Conservation (phyloP, 2,888 invertebrate genomes). For the Ferrisia virgata region DNA sequence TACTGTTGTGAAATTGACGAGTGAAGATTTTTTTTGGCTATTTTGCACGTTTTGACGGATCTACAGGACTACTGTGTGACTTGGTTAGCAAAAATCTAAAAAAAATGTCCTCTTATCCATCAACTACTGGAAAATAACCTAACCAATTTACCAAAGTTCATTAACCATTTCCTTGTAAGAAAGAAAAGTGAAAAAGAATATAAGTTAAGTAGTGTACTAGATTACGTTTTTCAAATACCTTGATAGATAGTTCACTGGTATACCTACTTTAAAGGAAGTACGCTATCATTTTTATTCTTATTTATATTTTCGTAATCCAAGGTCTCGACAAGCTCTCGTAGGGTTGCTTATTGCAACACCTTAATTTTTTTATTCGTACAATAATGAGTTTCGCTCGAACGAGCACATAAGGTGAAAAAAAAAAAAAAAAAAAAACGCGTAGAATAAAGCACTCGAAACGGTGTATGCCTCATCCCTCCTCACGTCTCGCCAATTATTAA, state of each 20-base stretch:
- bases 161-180: neutral
- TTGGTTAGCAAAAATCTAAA: too few relatives aligned
- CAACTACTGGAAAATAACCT: neutral
- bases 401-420: neutral
- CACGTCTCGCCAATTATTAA: neutral
- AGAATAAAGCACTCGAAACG: neutral
- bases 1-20: too few relatives aligned
- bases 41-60: too few relatives aligned
- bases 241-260: neutral
- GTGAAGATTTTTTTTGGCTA: too few relatives aligned
- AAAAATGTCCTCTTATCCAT: too few relatives aligned
- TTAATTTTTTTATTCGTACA: neutral
- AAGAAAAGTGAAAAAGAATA: too few relatives aligned
- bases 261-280: neutral
- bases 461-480: neutral
- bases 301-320: neutral
- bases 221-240: neutral
- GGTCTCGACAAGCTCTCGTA: neutral
- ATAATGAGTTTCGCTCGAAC: constrained; percentile 23
- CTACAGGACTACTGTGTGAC: neutral
- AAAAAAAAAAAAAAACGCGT: neutral
- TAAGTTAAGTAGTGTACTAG: neutral
- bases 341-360: neutral
- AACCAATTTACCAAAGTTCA: neutral
- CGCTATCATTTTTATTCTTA: neutral